Percentiles rank a stretch among this genome's conserved stretches.
Evolutionary conservation across 64 coral and sea anemone species (phyloP).

Genomic region (Catalaphyllia jardinei): DNA sequence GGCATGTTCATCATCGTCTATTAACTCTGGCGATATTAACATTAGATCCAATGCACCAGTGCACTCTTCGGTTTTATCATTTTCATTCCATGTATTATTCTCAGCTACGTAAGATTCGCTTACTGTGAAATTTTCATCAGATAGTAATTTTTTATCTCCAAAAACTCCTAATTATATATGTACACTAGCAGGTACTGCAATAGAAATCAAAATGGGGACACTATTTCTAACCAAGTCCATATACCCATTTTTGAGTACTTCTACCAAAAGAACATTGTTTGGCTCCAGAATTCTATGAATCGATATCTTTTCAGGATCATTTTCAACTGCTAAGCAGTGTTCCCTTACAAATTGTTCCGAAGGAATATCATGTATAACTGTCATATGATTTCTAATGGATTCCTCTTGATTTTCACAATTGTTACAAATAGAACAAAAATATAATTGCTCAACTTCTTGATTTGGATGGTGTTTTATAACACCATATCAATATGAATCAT

Average conservation of each 20-base stretch:
- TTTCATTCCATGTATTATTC: not conserved
- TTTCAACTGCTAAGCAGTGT: not conserved
- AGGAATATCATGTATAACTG: not conserved
- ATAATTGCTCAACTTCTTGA: not conserved
- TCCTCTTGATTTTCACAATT: not conserved
- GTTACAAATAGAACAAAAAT: not conserved
- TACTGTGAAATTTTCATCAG: not conserved
- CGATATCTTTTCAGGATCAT: not conserved
- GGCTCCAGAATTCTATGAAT: not conserved
- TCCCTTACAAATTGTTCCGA: not conserved
- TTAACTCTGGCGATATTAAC: conserved; percentile 16
- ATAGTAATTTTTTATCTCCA: not conserved
- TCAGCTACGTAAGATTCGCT: not conserved
- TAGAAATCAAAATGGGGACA: not conserved
- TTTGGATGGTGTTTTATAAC: not conserved
- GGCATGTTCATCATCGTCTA: not conserved
- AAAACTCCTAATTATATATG: not conserved
- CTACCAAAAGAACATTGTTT: not conserved
- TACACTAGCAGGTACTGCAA: not conserved
- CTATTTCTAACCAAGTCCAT: not conserved
- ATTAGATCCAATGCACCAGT: conserved; percentile 15
- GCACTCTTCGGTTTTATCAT: not conserved
- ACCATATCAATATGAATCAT: not conserved
- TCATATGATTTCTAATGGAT: not conserved
- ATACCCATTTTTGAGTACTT: not conserved